Evolutionary conservation across 2,113 vertebrate species (phyloP).

Genomic region (Oreamnos americanus): DNA sequence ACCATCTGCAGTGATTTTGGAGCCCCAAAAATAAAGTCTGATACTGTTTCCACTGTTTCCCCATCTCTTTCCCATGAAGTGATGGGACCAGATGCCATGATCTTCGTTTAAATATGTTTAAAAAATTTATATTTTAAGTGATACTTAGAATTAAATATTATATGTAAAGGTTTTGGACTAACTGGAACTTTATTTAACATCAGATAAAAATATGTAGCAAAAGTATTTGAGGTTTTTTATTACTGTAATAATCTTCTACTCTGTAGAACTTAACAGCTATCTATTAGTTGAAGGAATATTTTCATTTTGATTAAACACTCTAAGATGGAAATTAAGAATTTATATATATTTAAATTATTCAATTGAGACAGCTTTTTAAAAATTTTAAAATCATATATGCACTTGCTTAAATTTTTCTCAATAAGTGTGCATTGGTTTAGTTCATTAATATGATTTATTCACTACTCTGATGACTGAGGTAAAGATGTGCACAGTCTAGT

Average conservation of each 20-base stretch:
- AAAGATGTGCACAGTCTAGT: not conserved
- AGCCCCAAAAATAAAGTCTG: too few species aligned
- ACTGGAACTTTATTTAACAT: not conserved
- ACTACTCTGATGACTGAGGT: not conserved
- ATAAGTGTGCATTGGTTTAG: not conserved
- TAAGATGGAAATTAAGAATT: not conserved
- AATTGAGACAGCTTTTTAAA: not conserved
- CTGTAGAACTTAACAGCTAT: not conserved
- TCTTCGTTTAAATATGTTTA: not conserved
- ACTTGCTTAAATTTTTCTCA: not conserved
- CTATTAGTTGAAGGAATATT: constrained; percentile 30
- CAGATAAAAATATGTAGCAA: constrained; percentile 48
- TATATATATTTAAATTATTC: not conserved
- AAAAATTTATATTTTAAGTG: constrained; percentile 22
- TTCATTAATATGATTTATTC: not conserved
- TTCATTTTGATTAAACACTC: not conserved
- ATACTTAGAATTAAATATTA: not conserved
- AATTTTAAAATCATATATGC: not conserved
- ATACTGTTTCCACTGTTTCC: too few species aligned
- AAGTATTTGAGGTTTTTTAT: constrained; percentile 34
- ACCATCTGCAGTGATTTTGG: too few species aligned
- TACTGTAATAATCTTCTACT: constrained; percentile 27
- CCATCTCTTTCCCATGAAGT: too few species aligned
- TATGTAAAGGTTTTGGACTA: not conserved
- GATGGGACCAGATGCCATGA: too few species aligned